These are phyloP conservation scores for Tigriopus japonicus DNA, from an alignment of 1,140 invertebrate species.

Conservation along the genomic window DNA sequence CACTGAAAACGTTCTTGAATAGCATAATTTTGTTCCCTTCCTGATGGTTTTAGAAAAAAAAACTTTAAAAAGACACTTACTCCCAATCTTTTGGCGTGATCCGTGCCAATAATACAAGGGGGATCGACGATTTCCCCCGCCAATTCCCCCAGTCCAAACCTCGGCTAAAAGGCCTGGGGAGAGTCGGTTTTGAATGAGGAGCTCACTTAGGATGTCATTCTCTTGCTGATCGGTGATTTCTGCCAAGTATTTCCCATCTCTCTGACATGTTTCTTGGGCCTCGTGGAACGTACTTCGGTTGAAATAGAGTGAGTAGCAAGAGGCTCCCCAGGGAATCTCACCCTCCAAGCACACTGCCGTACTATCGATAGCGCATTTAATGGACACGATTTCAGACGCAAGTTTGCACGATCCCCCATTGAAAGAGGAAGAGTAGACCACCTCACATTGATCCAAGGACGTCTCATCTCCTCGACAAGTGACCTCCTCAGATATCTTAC, in stretches of 20 bases:
- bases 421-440: slow-evolving; percentile 20
- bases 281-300: slow-evolving; percentile 28
- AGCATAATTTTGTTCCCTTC: background rate
- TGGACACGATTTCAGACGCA: slow-evolving; percentile 25
- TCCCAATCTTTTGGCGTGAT: slow-evolving; percentile 16
- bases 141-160: slow-evolving; percentile 34
- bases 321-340: slow-evolving; percentile 28
- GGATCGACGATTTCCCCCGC: slow-evolving; percentile 27
- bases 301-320: slow-evolving; percentile 26
- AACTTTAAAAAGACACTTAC: background rate
- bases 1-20: background rate
- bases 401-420: slow-evolving; percentile 19
- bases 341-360: slow-evolving; percentile 29
- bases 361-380: slow-evolving; percentile 26
- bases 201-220: slow-evolving; percentile 39
- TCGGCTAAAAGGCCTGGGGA: slow-evolving; percentile 17
- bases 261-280: slow-evolving; percentile 21
- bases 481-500: slow-evolving; percentile 15
- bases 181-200: slow-evolving; percentile 23
- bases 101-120: slow-evolving; percentile 36
- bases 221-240: slow-evolving; percentile 34
- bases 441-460: slow-evolving; percentile 29
- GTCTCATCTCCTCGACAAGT: slow-evolving; percentile 32
- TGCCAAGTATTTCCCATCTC: slow-evolving; percentile 28
- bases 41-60: background rate